Conservation (phyloP, 2,113 vertebrate species). For the Barbus barbus region DNA sequence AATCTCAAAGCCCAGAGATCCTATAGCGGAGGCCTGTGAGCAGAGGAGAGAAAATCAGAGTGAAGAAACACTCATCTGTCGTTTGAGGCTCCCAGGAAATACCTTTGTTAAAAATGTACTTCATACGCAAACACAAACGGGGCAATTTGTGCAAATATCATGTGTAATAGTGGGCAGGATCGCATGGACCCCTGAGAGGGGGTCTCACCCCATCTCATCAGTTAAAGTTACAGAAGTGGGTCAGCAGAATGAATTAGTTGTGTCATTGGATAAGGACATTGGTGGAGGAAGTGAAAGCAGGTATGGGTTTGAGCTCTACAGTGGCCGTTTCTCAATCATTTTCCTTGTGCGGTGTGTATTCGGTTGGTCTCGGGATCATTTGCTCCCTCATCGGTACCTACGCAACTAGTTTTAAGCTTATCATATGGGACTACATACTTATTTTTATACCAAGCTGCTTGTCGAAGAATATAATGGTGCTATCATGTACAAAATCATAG, state of each 20-base stretch:
- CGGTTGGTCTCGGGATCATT: not conserved
- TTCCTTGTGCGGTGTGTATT: not conserved
- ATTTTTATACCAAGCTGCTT: too few relatives aligned
- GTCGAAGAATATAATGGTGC: not conserved
- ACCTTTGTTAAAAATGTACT: slow-evolving; percentile 58
- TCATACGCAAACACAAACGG: slow-evolving; percentile 71
- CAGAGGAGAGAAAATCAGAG: not conserved
- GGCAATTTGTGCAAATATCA: slow-evolving; percentile 74
- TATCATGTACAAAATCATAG: not conserved
- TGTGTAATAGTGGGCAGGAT: slow-evolving; percentile 60
- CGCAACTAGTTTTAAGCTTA: not conserved
- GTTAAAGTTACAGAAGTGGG: slow-evolving; percentile 57
- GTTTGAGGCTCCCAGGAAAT: slow-evolving; percentile 49
- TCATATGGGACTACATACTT: too few relatives aligned
- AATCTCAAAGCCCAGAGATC: not conserved
- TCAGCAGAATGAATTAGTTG: slow-evolving; percentile 59
- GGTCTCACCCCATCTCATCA: slow-evolving; percentile 63
- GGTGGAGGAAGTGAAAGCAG: slow-evolving; percentile 41
- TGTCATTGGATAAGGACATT: slow-evolving; percentile 70
- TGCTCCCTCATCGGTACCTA: not conserved
- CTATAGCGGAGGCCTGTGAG: not conserved
- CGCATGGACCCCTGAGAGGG: slow-evolving; percentile 58
- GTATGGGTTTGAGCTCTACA: too few relatives aligned
- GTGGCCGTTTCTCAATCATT: not conserved
- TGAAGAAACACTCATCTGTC: slow-evolving; percentile 44